phyloP scores from a whole-genome alignment of 2,113 vertebrate genomes.

The Plecturocebus donacophilus region DNA sequence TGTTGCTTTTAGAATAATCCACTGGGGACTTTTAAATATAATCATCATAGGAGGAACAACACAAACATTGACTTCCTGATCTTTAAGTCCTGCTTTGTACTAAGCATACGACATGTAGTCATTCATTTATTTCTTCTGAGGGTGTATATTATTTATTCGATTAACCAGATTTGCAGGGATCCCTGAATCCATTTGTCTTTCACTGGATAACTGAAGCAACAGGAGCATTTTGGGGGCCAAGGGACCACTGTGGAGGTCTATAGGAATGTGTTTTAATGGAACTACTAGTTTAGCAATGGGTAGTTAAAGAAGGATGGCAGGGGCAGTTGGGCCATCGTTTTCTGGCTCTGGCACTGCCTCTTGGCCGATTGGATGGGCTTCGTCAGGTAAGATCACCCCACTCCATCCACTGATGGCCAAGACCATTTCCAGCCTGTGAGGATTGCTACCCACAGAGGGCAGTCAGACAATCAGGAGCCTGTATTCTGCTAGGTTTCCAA shows the following conservation, averaged over 20 bases:
- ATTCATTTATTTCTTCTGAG: background rate
- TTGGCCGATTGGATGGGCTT: background rate
- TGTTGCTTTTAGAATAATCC: conserved; percentile 40
- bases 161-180: background rate
- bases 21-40: background rate
- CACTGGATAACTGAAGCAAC: background rate
- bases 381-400: background rate
- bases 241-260: background rate
- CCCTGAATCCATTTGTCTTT: background rate
- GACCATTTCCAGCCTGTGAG: background rate
- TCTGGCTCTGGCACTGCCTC: background rate
- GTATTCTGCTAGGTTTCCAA: background rate
- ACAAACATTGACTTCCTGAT: background rate
- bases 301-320: background rate
- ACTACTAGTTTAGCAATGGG: background rate
- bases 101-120: background rate
- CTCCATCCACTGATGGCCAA: background rate
- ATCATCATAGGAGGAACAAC: background rate
- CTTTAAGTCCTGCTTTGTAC: background rate
- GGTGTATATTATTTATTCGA: background rate
- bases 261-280: background rate
- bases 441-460: background rate
- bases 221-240: background rate
- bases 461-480: background rate
- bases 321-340: background rate